Base-by-base conservation (phyloP, 2,888 invertebrate genomes). In the Cepaea hortensis region DNA sequence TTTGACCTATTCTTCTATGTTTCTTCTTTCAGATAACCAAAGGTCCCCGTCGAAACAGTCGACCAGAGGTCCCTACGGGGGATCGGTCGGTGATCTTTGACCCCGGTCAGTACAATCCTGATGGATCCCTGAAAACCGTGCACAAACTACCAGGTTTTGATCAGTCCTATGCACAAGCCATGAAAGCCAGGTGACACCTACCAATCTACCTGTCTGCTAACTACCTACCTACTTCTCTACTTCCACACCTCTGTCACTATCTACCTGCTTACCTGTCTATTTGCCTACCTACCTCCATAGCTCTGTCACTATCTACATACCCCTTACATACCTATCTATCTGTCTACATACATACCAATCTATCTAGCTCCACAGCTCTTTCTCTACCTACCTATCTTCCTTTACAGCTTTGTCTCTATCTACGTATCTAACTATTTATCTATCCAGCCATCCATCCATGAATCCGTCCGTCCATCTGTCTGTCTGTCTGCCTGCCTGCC, bases 61-160 rank as follows among this genome's bases (percentile, higher is more conserved):
- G 81, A 18, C 73, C 81, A 13, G 81, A 81, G 13, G 35, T 86
- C 1, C 62, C 81, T 62, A 1, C 50, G 3, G 3, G 70, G 5
- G 77, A 86, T 13, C 75, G 75, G 50, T 65, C 76, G n/a, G 18
- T 48, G 50, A 35, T 20, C 9, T 86, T 80, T n/a, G 91, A 92
- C 85, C 90, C 91, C 9, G 91, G 91, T 35, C 81, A 88, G 72
- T 92, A 91, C 88, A 92, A 92, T 85, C 89, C 91, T 0, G 92
- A 92, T 77, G 92, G 92, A 13, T 89, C 90, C 18, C 75, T 91
- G 18, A 89, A 92, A 20, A 93, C 92, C 3, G 86, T 91, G 77
- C 91, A 91, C 83, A 81, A 80, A 9, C 70, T 92, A 84, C 92
- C 93, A 0, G 82, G 90, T 20, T 90, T 91, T 62, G 90, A 91